phyloP scores from a whole-genome alignment of 2,113 vertebrate genomes.

The Oxyura jamaicensis region DNA sequence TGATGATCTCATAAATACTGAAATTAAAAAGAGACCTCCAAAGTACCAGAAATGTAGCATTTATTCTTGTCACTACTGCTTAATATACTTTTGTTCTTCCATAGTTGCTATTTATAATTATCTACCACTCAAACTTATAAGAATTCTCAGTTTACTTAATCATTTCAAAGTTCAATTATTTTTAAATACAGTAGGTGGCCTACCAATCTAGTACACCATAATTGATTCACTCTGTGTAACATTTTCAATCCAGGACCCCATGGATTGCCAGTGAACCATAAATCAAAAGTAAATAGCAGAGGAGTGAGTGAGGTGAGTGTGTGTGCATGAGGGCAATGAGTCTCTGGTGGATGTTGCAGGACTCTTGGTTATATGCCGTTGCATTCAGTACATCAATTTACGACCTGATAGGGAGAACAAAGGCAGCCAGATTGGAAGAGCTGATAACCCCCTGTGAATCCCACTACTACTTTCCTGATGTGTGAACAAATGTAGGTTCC shows the following conservation, averaged over 20 bases:
- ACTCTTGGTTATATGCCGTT: not conserved
- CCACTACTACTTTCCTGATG: not conserved
- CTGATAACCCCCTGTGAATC: not conserved
- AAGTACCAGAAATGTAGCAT: not conserved
- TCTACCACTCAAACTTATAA: not conserved
- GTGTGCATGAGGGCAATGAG: accelerated
- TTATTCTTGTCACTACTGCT: not conserved
- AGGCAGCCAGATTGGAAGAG: not conserved
- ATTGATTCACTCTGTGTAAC: slow-evolving; percentile 33
- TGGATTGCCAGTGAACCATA: not conserved
- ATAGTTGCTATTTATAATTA: slow-evolving; percentile 32
- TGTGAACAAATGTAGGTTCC: not conserved
- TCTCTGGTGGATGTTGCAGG: not conserved
- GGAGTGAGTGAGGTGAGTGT: not conserved
- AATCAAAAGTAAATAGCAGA: slow-evolving; percentile 43
- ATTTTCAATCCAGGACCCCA: slow-evolving; percentile 10
- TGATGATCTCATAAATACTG: not conserved
- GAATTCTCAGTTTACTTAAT: slow-evolving; percentile 55
- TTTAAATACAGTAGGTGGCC: slow-evolving; percentile 54
- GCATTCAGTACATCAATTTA: not conserved
- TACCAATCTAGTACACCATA: slow-evolving; percentile 38
- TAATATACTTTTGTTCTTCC: slow-evolving; percentile 5
- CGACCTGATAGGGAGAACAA: not conserved
- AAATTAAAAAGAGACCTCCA: not conserved
- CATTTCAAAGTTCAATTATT: slow-evolving; percentile 53